Conservation (phyloP, 1,140 invertebrate species). For the Zaprionus davidi region DNA sequence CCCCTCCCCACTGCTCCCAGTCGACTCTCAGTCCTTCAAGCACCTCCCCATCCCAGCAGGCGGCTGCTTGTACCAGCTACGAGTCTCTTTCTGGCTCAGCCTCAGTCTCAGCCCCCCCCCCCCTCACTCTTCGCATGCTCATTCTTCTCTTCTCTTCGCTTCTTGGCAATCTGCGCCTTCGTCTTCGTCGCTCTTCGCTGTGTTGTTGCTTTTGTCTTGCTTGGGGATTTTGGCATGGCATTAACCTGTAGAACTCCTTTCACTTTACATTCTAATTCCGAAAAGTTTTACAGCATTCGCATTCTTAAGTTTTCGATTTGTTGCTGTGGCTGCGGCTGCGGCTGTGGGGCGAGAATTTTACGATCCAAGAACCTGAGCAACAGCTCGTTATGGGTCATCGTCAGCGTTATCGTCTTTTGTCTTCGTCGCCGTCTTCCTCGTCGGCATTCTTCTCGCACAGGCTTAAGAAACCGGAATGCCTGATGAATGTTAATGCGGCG, state of each 20-base stretch:
- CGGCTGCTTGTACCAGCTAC: constrained; percentile 1
- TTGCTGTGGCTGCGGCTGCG: neutral
- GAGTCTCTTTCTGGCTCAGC: neutral
- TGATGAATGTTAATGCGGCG: constrained; percentile 67
- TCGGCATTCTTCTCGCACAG: constrained; percentile 56
- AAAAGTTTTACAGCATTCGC: constrained; percentile 75
- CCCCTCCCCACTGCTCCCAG: neutral
- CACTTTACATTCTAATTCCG: constrained; percentile 80
- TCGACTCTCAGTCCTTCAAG: neutral
- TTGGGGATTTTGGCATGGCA: constrained; percentile 52
- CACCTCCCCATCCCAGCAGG: constrained; percentile 3
- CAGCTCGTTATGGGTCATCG: constrained; percentile 51
- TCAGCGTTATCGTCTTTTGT: constrained; percentile 24
- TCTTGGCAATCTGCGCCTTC: neutral
- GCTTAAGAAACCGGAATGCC: constrained; percentile 70
- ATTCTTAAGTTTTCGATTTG: constrained; percentile 61
- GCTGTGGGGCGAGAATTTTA: constrained; percentile 38
- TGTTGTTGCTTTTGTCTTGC: neutral
- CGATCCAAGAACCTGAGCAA: constrained; percentile 35
- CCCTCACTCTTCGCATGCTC: neutral
- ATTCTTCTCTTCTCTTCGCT: neutral
- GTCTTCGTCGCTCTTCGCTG: constrained; percentile 12
- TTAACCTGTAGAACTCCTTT: constrained; percentile 80
- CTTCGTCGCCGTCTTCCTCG: constrained; percentile 1
- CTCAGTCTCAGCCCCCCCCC: neutral